Evolutionary conservation across 2,797 vertebrate genomes (phyloP).

Genomic region (Alosa sapidissima): DNA sequence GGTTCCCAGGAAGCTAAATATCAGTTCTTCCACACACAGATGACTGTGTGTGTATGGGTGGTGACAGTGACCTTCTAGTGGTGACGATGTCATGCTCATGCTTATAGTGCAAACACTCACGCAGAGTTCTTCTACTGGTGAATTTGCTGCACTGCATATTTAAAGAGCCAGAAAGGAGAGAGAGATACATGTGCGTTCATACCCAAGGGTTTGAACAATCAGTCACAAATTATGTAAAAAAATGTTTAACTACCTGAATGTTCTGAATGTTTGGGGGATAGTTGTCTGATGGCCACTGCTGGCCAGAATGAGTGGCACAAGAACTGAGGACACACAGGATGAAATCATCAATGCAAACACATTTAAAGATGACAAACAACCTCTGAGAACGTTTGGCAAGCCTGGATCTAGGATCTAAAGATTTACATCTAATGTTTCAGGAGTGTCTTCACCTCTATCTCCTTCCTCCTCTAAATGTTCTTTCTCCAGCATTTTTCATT

Average conservation of each 20-base stretch:
- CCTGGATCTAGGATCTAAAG: slow-evolving; percentile 5
- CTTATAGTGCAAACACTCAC: neutral
- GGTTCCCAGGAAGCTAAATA: neutral
- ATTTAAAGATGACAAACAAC: too few relatives aligned
- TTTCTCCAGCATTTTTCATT: neutral
- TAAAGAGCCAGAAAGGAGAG: neutral
- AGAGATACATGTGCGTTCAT: neutral
- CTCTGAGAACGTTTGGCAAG: slow-evolving; percentile 15
- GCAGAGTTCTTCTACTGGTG: neutral
- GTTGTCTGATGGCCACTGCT: too few relatives aligned
- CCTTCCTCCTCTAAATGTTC: neutral
- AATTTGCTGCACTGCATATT: neutral
- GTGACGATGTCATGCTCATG: neutral
- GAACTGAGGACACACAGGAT: neutral
- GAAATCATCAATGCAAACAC: neutral
- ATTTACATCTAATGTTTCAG: neutral
- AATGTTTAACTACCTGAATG: neutral
- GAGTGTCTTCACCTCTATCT: neutral
- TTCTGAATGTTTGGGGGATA: too few relatives aligned
- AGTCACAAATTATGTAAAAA: neutral
- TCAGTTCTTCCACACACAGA: neutral
- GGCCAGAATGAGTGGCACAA: neutral
- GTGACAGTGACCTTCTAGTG: neutral
- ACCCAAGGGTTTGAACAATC: neutral
- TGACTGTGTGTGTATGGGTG: neutral